These are phyloP conservation scores for Leptinotarsa defecta DNA, from an alignment of 1,140 invertebrate genomes.

Conservation along the genomic window DNA sequence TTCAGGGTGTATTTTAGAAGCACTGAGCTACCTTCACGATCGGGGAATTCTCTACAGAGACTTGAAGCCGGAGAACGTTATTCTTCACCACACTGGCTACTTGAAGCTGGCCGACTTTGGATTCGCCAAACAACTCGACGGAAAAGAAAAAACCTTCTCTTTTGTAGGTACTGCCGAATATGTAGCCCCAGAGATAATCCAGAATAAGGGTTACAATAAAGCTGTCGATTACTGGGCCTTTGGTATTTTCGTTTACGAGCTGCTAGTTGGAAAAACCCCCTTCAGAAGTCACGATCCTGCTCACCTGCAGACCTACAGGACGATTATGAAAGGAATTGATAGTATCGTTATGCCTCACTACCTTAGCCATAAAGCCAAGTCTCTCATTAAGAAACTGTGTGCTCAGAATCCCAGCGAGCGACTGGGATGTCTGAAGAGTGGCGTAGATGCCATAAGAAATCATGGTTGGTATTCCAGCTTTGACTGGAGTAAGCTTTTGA, in stretches of 20 bases:
- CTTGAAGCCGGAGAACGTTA: conserved; percentile 93
- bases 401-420: conserved; percentile 87
- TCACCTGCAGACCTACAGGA: conserved; percentile 97
- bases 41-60: conserved; percentile 90
- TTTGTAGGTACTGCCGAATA: conserved; percentile 96
- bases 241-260: conserved; percentile 90
- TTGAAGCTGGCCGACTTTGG: conserved; percentile 97
- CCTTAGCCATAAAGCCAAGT: conserved; percentile 77
- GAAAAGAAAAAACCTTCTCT: conserved; percentile 89
- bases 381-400: conserved; percentile 87
- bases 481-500: conserved; percentile 45
- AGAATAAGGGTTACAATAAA: conserved; percentile 90
- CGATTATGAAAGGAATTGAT: conserved; percentile 91
- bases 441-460: conserved; percentile 89
- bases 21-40: conserved; percentile 87
- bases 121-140: conserved; percentile 88
- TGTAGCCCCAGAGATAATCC: conserved; percentile 91
- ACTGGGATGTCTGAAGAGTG: conserved; percentile 88
- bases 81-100: conserved; percentile 85
- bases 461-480: conserved; percentile 74
- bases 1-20: conserved; percentile 85
- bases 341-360: conserved; percentile 81
- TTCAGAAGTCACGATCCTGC: conserved; percentile 83
- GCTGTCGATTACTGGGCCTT: conserved; percentile 95
- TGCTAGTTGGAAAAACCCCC: conserved; percentile 91